A percentile compares a stretch with the other conserved stretches of the same genome.
Conservation (phyloP, 1,140 invertebrate genomes). For the Danaus melanippus region DNA sequence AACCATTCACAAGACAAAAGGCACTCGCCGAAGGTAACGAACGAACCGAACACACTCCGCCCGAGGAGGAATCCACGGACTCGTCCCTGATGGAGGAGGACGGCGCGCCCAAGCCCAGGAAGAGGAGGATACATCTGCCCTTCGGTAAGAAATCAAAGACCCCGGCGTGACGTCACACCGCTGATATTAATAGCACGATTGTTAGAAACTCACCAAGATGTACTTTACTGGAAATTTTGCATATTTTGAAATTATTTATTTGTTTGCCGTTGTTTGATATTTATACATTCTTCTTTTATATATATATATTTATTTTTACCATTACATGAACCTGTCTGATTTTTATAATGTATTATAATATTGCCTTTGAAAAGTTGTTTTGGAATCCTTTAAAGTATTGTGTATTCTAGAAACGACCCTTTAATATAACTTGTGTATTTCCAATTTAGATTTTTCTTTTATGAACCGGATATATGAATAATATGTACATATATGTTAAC, state of each 20-base stretch:
- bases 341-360: too few species aligned
- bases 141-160: conserved; percentile 61
- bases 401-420: too few species aligned
- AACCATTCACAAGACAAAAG: conserved; percentile 37
- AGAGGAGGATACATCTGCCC: conserved; percentile 50
- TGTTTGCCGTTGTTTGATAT: conserved; percentile 9
- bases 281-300: neutral
- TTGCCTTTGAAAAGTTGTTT: too few species aligned
- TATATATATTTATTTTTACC: neutral
- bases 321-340: neutral
- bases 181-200: neutral
- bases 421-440: too few species aligned
- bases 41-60: conserved; percentile 34
- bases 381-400: too few species aligned
- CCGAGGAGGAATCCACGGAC: conserved; percentile 62
- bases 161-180: conserved; percentile 48
- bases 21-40: conserved; percentile 30
- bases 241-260: too few species aligned
- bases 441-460: too few species aligned
- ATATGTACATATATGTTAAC: too few species aligned
- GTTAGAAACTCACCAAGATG: too few species aligned
- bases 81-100: conserved; percentile 62
- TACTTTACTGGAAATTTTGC: too few species aligned
- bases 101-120: conserved; percentile 43
- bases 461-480: too few species aligned